Base-by-base conservation (phyloP, 2,797 vertebrate genomes). In the Clarias pachynema region DNA sequence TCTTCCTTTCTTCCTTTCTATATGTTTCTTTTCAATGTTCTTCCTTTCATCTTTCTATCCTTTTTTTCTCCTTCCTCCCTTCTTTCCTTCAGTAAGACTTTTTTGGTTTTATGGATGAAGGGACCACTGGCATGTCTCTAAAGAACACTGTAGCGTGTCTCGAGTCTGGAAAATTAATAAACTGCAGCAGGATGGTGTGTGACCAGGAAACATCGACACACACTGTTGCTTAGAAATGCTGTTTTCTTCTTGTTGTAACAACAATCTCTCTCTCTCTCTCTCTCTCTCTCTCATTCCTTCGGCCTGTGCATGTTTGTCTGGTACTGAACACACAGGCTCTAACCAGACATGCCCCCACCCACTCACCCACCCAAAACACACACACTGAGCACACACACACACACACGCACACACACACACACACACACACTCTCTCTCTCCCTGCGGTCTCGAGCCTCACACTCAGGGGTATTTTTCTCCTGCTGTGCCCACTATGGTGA, bases 401-500 rank as follows among this genome's bases (percentile, higher is more conserved):
- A 65, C 24, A 65, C 63, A 40, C 7, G 14, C 63, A 65, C 62
- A 65, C 62, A 14, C 62, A 85, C 87, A n/a, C 20, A 44, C 37
- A 72, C 44, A 49, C 66, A 49, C 68, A 85, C 85, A 84, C 73
- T 26, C 85, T 57, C 57, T 57, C 16, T 60, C 1, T 37, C 29
- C 26, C 73, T 29, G 68, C 89, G 91, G 92, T 90, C 90, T 49
- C 4, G 40, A 85, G 68, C 78, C 77, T 73, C 44, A 83, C 85
- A 82, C 84, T 70, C 73, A 3, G 31, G 37, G 34, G 72, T 80
- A 77, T 83, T 80, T 88, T 80, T 86, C 85, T 56, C 77, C 80
- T 81, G 81, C 22, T 3, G 60, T 68, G 86, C 70, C 75, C 53
- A n/a, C 70, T 60, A 68, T 70, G 79, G 88, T 83, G 74, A 87